A percentile compares a stretch with the other conserved stretches of the same genome.
These are phyloP conservation scores for Drosophila cardini DNA, from an alignment of 1,140 invertebrate genomes.

Conservation along the genomic window DNA sequence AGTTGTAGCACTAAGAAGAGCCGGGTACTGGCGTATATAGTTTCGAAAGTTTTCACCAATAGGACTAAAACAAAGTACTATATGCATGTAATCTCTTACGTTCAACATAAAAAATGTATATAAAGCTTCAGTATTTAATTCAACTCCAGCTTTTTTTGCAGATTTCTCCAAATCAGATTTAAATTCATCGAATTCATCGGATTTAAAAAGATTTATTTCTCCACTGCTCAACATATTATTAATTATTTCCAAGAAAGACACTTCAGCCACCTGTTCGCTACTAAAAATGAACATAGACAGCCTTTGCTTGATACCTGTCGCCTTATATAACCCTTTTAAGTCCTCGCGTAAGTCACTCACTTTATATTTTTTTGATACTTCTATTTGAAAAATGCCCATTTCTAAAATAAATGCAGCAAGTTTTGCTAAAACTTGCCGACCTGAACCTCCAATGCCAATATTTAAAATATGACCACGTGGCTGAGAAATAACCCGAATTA, in stretches of 20 bases:
- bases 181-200: constrained; percentile 94
- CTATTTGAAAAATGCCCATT: constrained; percentile 91
- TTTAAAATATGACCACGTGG: constrained; percentile 92
- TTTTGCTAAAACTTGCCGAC: constrained; percentile 91
- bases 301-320: constrained; percentile 90
- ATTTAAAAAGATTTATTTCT: constrained; percentile 93
- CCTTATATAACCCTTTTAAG: constrained; percentile 90
- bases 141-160: constrained; percentile 88
- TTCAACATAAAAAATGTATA: constrained; percentile 91
- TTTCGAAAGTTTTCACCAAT: constrained; percentile 92
- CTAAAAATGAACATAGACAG: constrained; percentile 92
- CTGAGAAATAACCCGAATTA: constrained; percentile 93
- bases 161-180: constrained; percentile 88
- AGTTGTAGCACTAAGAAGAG: constrained; percentile 93
- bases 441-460: constrained; percentile 94
- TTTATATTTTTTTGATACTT: constrained; percentile 91
- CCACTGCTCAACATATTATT: constrained; percentile 94
- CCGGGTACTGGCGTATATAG: constrained; percentile 93
- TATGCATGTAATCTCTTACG: constrained; percentile 91
- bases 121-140: constrained; percentile 88
- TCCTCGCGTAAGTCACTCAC: constrained; percentile 93
- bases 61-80: constrained; percentile 94
- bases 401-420: constrained; percentile 92
- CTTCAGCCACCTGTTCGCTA: constrained; percentile 92
- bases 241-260: constrained; percentile 94